Evolutionary conservation across 2,113 vertebrate genomes (phyloP).

Genomic region (Nycticorax nycticorax): DNA sequence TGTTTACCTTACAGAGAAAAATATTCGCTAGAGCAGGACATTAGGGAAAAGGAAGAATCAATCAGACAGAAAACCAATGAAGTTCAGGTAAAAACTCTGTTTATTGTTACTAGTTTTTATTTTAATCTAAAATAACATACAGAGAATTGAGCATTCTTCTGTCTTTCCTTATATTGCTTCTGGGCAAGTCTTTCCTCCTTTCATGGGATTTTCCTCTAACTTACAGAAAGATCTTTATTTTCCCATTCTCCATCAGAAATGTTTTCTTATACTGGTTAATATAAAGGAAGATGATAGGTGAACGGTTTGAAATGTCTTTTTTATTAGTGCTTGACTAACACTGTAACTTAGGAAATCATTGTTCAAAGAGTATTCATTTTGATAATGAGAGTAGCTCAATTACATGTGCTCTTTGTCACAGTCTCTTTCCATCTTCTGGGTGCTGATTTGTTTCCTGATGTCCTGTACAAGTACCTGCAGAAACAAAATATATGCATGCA

Average conservation of each 20-base stretch:
- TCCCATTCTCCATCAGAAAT: not conserved
- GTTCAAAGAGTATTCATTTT: not conserved
- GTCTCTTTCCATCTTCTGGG: not conserved
- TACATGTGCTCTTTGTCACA: not conserved
- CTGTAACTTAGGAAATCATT: not conserved
- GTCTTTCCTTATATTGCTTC: not conserved
- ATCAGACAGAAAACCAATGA: constrained; percentile 91
- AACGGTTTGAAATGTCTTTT: not conserved
- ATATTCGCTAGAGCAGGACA: constrained; percentile 92
- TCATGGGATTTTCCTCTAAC: not conserved
- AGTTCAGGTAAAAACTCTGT: constrained; percentile 84
- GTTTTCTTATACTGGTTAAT: not conserved
- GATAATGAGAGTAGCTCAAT: not conserved
- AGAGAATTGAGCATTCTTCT: not conserved
- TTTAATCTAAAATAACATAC: not conserved
- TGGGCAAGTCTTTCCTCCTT: not conserved
- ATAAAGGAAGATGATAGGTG: not conserved
- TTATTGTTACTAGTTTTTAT: not conserved
- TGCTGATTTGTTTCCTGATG: not conserved
- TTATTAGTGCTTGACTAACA: not conserved
- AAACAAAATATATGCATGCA: rapidly evolving
- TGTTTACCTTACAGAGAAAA: constrained; percentile 83
- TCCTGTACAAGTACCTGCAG: not conserved
- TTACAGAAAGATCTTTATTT: not conserved
- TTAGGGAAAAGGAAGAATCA: constrained; percentile 92